Percentiles rank a stretch among this genome's conserved stretches.
Conservation (phyloP, 2,888 invertebrate species). For the Phasia obesa region DNA sequence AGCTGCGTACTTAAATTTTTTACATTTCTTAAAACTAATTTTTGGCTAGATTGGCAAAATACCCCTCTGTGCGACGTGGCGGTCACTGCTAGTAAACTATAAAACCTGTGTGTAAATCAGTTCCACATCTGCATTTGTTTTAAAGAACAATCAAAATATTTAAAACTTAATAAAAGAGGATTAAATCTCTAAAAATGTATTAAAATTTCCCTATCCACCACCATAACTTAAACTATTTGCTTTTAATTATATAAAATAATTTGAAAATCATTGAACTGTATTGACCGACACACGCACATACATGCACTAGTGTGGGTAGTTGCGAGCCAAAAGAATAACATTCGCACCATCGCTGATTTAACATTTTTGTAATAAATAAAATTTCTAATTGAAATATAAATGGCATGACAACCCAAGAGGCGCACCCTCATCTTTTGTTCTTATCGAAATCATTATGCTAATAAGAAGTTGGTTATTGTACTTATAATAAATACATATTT, state of each 20-base stretch:
- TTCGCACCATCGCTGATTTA: conserved; percentile 60
- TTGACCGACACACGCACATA: conserved; percentile 7
- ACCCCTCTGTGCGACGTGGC: too few relatives aligned
- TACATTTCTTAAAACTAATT: too few relatives aligned
- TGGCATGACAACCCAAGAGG: conserved; percentile 57
- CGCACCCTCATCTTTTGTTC: conserved; percentile 64
- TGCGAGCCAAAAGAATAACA: conserved; percentile 60
- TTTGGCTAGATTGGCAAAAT: too few relatives aligned
- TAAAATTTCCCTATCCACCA: conserved; percentile 30
- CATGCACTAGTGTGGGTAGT: conserved; percentile 17
- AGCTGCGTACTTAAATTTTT: too few relatives aligned
- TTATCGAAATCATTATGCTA: conserved; percentile 62
- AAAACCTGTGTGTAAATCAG: too few relatives aligned
- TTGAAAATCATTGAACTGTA: conserved; percentile 60
- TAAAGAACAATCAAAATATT: not conserved
- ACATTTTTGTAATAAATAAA: conserved; percentile 37
- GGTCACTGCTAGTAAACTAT: too few relatives aligned
- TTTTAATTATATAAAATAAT: conserved; percentile 33
- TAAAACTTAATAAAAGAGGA: conserved; percentile 21
- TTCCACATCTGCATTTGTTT: not conserved
- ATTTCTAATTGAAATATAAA: not conserved
- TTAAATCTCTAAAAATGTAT: conserved; percentile 15
- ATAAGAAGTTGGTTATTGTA: conserved; percentile 56
- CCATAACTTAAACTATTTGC: conserved; percentile 22
- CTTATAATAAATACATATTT: conserved; percentile 22